phyloP scores from a whole-genome alignment of 1,140 invertebrate genomes.

The Drosophila nigromelanica region DNA sequence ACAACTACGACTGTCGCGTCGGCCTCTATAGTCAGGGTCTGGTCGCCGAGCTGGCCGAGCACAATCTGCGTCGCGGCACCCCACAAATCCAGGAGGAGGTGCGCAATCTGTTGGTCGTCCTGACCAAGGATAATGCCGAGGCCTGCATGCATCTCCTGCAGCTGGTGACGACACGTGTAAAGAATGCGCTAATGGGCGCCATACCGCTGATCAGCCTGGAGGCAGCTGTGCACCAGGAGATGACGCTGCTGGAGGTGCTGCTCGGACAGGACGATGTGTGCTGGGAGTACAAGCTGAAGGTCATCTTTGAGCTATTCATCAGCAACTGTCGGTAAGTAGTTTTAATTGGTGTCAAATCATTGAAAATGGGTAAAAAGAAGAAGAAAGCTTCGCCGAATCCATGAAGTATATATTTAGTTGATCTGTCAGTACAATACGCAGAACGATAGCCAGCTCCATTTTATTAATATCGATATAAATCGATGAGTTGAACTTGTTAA shows the following conservation, averaged over 20 bases:
- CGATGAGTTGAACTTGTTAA: no score
- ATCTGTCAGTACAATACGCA: no score
- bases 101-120: conserved; percentile 92
- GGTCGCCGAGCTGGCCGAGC: conserved; percentile 94
- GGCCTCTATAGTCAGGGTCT: conserved; percentile 94
- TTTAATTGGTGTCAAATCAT: no score
- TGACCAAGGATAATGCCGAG: conserved; percentile 95
- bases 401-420: no score
- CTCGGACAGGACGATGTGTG: conserved; percentile 96
- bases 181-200: conserved; percentile 88
- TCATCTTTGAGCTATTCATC: conserved; percentile 93
- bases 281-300: conserved; percentile 96
- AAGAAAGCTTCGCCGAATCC: no score
- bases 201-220: conserved; percentile 88
- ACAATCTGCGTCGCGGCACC: conserved; percentile 93
- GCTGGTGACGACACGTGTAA: conserved; percentile 92
- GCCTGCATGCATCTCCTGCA: conserved; percentile 94
- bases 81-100: conserved; percentile 94
- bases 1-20: conserved; percentile 90
- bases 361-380: no score
- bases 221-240: conserved; percentile 92
- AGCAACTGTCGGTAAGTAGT: conserved; percentile 87
- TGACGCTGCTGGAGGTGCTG: conserved; percentile 93
- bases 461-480: no score
- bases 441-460: no score